These are phyloP conservation scores for Morpho helenor DNA, from an alignment of 2,888 invertebrate genomes.

Conservation along the genomic window DNA sequence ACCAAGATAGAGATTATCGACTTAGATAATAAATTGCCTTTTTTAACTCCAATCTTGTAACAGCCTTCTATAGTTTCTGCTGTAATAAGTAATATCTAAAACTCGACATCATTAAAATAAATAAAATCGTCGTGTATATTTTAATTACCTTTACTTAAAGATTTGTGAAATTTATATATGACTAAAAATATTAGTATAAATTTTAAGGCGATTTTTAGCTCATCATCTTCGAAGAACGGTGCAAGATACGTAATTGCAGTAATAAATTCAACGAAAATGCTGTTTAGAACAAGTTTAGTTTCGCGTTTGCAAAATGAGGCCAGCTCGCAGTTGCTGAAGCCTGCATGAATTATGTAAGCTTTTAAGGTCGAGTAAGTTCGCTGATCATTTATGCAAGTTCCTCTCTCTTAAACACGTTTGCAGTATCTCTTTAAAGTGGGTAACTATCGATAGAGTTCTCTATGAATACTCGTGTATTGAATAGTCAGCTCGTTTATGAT, in stretches of 20 bases:
- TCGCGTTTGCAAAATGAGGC: constrained; percentile 41
- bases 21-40: neutral
- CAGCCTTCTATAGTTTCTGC: no score
- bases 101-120: no score
- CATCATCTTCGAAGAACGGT: constrained; percentile 4
- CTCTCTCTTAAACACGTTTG: constrained; percentile 48
- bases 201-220: neutral
- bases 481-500: no score
- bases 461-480: no score
- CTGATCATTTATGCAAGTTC: constrained; percentile 46
- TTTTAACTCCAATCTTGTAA: no score
- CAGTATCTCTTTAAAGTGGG: constrained; percentile 21
- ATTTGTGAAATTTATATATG: no score
- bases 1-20: neutral
- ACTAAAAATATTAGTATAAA: no score
- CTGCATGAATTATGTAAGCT: constrained; percentile 49
- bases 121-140: no score
- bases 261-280: constrained; percentile 22
- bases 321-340: constrained; percentile 33
- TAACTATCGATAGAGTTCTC: neutral
- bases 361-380: constrained; percentile 46
- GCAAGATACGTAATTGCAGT: constrained; percentile 18
- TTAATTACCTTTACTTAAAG: no score
- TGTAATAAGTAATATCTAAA: no score
- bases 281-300: constrained; percentile 31